phyloP scores from a whole-genome alignment of 2,797 vertebrate genomes.

The Oryzias sinensis region DNA sequence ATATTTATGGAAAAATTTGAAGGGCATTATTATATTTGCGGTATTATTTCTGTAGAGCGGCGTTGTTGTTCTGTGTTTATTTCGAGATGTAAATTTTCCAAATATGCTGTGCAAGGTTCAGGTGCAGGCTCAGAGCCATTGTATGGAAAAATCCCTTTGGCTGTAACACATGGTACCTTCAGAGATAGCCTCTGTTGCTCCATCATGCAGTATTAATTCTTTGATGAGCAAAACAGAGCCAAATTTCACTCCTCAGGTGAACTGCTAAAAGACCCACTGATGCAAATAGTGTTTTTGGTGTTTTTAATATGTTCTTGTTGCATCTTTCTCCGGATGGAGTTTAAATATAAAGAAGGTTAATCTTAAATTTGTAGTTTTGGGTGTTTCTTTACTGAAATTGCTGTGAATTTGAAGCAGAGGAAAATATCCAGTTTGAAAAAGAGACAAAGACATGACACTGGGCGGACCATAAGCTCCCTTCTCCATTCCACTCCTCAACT shows the following conservation, averaged over 20 bases:
- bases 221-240: conserved; percentile 1
- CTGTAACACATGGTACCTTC: conserved; percentile 58
- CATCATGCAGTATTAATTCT: conserved; percentile 49
- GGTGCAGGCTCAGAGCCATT: conserved; percentile 67
- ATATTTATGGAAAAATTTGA: not conserved
- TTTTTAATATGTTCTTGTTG: too few relatives aligned
- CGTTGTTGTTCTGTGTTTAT: conserved; percentile 14
- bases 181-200: conserved; percentile 46
- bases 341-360: too few relatives aligned
- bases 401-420: too few relatives aligned
- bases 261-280: not conserved
- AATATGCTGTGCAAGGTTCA: conserved; percentile 60
- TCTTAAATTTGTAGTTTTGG: too few relatives aligned
- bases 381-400: too few relatives aligned
- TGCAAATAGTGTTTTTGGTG: too few relatives aligned
- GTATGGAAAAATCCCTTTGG: conserved; percentile 49
- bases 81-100: conserved; percentile 34
- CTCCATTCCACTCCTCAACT: too few relatives aligned
- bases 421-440: too few relatives aligned
- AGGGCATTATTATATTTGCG: not conserved
- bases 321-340: too few relatives aligned
- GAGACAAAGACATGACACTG: too few relatives aligned
- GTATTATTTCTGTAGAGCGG: conserved; percentile 6
- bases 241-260: conserved; percentile 15
- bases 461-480: too few relatives aligned